Percentiles rank a stretch among this genome's conserved stretches.
These are phyloP conservation scores for Xerus rutilus DNA, from an alignment of 2,797 vertebrate genomes.

Conservation along the genomic window DNA sequence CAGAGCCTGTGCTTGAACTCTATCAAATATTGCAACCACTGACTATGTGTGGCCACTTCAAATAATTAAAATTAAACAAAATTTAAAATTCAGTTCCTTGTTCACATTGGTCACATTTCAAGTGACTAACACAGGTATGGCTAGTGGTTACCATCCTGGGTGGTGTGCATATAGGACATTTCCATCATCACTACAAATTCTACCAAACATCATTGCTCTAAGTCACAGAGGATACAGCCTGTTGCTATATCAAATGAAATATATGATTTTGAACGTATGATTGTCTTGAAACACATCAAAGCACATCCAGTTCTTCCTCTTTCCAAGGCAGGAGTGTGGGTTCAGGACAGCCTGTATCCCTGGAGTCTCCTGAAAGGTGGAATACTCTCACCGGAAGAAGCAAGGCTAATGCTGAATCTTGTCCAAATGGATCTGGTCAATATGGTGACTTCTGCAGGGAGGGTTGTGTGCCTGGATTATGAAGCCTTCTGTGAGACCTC, in stretches of 20 bases:
- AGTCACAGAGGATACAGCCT: neutral
- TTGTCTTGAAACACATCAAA: neutral
- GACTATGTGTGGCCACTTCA: neutral
- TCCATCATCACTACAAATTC: neutral
- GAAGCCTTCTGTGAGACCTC: neutral
- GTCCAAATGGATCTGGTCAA: neutral
- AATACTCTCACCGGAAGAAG: rapidly evolving
- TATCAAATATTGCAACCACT: neutral
- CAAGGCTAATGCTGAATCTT: neutral
- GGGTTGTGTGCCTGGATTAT: neutral
- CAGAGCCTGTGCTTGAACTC: rapidly evolving
- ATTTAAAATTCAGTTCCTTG: neutral
- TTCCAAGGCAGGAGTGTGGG: neutral
- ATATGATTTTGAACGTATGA: neutral
- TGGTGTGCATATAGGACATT: rapidly evolving
- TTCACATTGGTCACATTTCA: neutral
- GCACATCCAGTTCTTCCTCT: neutral
- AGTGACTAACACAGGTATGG: neutral
- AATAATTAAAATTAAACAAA: neutral
- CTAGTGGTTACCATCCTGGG: neutral
- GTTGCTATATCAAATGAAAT: neutral
- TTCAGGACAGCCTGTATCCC: neutral
- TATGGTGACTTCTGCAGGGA: rapidly evolving
- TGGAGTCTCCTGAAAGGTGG: rapidly evolving
- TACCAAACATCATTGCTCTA: neutral